Evolutionary conservation across 2,113 vertebrate genomes (phyloP).

Genomic region (Anhinga anhinga): DNA sequence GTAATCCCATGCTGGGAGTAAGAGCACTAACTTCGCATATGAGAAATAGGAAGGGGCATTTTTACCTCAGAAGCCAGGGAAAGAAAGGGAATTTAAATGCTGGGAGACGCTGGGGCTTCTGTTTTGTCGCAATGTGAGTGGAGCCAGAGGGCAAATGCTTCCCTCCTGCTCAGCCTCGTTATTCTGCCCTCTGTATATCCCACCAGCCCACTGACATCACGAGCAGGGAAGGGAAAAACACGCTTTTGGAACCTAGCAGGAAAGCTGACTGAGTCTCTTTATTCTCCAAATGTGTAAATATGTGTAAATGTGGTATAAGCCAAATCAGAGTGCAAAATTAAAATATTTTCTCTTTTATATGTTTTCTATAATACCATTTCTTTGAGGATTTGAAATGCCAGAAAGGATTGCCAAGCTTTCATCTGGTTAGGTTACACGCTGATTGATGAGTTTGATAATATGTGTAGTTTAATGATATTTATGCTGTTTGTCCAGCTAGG

Average conservation of each 20-base stretch:
- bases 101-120: neutral
- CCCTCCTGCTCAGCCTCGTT: neutral
- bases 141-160: neutral
- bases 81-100: neutral
- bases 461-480: conserved; percentile 43
- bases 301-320: conserved; percentile 37
- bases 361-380: conserved; percentile 21
- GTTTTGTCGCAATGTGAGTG: neutral
- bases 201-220: neutral
- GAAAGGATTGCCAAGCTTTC: conserved; percentile 45
- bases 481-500: conserved; percentile 21
- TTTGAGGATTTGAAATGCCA: conserved; percentile 28
- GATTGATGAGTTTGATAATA: conserved; percentile 51
- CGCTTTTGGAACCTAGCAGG: neutral
- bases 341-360: conserved; percentile 37
- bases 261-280: neutral
- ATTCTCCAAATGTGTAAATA: conserved; percentile 2
- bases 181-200: neutral
- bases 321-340: conserved; percentile 31
- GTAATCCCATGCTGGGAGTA: neutral
- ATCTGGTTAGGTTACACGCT: neutral
- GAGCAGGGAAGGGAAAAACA: neutral
- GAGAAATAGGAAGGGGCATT: neutral
- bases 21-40: neutral
- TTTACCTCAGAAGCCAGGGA: neutral